phyloP scores from a whole-genome alignment of 2,888 invertebrate genomes.

The Rugalucina vietnamica region DNA sequence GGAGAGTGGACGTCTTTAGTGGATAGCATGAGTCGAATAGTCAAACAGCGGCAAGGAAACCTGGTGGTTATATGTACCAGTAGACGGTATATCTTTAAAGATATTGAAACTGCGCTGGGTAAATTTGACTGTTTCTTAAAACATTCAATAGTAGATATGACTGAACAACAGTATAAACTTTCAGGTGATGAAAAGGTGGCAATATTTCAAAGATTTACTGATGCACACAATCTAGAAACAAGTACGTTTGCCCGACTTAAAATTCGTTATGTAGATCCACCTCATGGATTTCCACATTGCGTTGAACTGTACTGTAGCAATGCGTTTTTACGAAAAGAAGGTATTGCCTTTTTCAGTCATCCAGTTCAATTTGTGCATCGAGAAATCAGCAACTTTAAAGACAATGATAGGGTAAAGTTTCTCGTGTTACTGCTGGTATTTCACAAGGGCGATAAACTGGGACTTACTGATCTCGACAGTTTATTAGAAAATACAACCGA shows the following conservation, averaged over 20 bases:
- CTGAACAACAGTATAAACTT: not conserved
- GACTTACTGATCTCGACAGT: not conserved
- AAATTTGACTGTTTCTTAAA: not conserved
- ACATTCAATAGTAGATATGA: not conserved
- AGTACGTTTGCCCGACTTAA: not conserved
- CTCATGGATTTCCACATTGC: conserved; percentile 10
- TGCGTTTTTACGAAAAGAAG: not conserved
- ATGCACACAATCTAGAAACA: not conserved
- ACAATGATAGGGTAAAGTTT: not conserved
- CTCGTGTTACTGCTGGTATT: not conserved
- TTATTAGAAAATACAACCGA: not conserved
- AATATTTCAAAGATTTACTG: not conserved
- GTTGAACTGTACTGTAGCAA: not conserved
- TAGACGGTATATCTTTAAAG: not conserved
- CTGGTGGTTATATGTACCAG: not conserved
- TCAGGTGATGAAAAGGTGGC: not conserved
- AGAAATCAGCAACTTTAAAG: not conserved
- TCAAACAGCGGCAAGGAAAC: not conserved
- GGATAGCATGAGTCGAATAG: not conserved
- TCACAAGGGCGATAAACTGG: not conserved
- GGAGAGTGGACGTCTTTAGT: not conserved
- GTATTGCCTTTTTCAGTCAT: not conserved
- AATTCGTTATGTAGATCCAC: not conserved
- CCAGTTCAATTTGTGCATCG: not conserved
- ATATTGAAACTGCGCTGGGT: not conserved